Conservation (phyloP, 2,888 invertebrate species). For the Teinopalpus imperialis region DNA sequence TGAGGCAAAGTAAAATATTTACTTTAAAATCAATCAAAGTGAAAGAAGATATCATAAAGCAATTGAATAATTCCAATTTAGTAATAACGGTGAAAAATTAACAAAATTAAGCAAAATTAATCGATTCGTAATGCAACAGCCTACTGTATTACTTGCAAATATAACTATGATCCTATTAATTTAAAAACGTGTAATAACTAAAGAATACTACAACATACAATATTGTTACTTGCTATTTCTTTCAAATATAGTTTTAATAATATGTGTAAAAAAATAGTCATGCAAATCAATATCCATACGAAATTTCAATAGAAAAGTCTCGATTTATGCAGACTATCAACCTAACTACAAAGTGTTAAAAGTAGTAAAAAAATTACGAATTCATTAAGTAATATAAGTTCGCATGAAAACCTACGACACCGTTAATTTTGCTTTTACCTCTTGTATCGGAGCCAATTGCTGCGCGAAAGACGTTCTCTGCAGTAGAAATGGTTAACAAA, state of each 20-base stretch:
- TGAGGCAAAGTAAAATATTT: no score
- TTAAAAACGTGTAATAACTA: not conserved
- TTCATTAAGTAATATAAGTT: conserved; percentile 3
- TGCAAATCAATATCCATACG: conserved; percentile 7
- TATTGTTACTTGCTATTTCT: not conserved
- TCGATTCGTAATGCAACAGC: not conserved
- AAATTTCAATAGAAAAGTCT: conserved; percentile 11
- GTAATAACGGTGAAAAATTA: no score
- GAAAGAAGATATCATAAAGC: no score
- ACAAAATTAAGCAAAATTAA: conserved; percentile 19
- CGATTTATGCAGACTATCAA: conserved; percentile 23
- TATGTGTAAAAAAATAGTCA: conserved; percentile 2
- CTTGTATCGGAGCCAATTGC: conserved; percentile 96
- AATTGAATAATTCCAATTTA: no score
- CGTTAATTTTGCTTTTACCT: conserved; percentile 86
- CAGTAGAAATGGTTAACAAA: conserved; percentile 62
- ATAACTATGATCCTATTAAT: not conserved
- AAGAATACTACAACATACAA: conserved; percentile 17
- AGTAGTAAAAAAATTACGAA: conserved; percentile 10
- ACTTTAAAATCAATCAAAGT: no score
- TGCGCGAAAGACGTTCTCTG: conserved; percentile 94
- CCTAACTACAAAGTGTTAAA: conserved; percentile 19
- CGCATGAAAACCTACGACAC: conserved; percentile 38
- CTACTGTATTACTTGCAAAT: not conserved
- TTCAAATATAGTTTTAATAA: not conserved